Percentiles rank a stretch among this genome's conserved stretches.
Conservation (phyloP, 2,113 vertebrate species). For the Cyrtonyx montezumae region DNA sequence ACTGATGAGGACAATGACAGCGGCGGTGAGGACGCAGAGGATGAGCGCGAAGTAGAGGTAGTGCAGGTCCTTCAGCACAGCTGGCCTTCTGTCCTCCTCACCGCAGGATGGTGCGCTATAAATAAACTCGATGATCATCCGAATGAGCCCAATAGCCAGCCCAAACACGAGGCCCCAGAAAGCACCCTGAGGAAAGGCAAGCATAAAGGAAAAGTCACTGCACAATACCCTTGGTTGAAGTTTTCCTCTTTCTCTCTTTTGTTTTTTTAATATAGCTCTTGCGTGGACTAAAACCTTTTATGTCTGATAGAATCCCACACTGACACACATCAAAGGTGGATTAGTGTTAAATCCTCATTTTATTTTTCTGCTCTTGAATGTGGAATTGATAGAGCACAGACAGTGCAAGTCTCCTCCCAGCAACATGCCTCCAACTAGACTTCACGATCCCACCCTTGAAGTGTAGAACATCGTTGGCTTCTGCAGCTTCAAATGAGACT, state of each 20-base stretch:
- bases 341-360: background rate
- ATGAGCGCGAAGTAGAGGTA: constrained; percentile 95
- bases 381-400: background rate
- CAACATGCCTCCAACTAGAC: background rate
- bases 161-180: constrained; percentile 95
- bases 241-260: background rate
- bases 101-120: constrained; percentile 85
- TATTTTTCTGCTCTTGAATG: background rate
- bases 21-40: constrained; percentile 80
- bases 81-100: constrained; percentile 84
- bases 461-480: background rate
- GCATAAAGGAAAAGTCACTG: background rate
- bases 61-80: constrained; percentile 86
- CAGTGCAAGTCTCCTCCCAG: background rate
- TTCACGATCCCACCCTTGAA: background rate
- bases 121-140: constrained; percentile 90
- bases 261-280: background rate
- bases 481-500: background rate
- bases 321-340: background rate
- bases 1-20: constrained; percentile 81
- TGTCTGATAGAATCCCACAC: background rate
- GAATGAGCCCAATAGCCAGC: constrained; percentile 80
- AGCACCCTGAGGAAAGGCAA: constrained; percentile 83
- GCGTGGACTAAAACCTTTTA: background rate
- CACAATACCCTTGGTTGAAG: background rate